These are phyloP conservation scores for Heterochromis multidens DNA, from an alignment of 2,113 vertebrate genomes.

Conservation along the genomic window DNA sequence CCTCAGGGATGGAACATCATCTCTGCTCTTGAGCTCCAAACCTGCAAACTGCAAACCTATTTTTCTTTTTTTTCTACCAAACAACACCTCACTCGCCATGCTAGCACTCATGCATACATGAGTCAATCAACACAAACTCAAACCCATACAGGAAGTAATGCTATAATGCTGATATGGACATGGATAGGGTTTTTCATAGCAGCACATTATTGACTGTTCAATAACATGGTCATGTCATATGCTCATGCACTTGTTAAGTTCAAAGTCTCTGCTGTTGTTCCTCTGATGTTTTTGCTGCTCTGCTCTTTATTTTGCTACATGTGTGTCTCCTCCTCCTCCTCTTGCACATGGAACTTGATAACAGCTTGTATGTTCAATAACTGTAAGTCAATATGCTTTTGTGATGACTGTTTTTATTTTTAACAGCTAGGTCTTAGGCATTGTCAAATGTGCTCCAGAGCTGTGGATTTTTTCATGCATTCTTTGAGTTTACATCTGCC, in stretches of 20 bases:
- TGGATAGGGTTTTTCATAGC: background rate
- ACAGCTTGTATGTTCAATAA: background rate
- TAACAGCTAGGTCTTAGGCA: background rate
- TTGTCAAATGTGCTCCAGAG: background rate
- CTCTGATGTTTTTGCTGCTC: background rate
- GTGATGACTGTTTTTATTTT: background rate
- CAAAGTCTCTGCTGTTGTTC: background rate
- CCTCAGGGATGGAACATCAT: no score
- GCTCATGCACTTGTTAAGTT: background rate
- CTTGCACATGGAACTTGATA: background rate
- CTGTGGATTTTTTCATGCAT: accelerated
- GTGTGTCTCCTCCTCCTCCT: background rate
- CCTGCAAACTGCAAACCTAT: no score
- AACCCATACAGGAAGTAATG: background rate
- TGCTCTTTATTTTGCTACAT: background rate
- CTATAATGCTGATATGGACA: background rate
- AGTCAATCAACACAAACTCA: background rate
- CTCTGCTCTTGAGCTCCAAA: no score
- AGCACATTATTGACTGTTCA: background rate
- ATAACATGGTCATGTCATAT: background rate
- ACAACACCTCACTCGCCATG: no score
- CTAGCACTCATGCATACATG: background rate
- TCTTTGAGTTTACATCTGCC: background rate
- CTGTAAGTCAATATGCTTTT: background rate
- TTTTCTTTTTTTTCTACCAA: no score